phyloP scores from a whole-genome alignment of 1,140 invertebrate species.

The Papilio polytes region DNA sequence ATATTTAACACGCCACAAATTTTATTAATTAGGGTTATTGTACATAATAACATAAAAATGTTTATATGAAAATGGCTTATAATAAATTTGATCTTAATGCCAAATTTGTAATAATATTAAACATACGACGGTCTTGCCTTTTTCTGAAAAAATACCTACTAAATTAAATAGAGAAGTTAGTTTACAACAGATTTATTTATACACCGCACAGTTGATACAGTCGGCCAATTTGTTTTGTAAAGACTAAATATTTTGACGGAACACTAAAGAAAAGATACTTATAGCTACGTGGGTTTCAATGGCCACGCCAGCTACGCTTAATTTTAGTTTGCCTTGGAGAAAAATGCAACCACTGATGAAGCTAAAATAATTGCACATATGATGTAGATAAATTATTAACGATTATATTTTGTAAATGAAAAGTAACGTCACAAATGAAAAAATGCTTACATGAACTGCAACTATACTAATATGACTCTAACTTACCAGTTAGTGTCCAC shows the following conservation, averaged over 20 bases:
- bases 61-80: too few species aligned
- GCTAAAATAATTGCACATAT: conserved; percentile 8
- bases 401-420: too few species aligned
- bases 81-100: too few species aligned
- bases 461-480: too few species aligned
- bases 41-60: too few species aligned
- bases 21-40: too few species aligned
- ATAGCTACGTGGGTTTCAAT: conserved; percentile 1
- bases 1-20: too few species aligned
- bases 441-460: too few species aligned
- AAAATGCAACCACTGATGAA: background rate
- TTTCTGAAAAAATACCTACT: background rate
- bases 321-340: conserved; percentile 24
- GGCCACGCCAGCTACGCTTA: background rate
- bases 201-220: conserved; percentile 4
- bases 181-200: conserved; percentile 23
- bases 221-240: conserved; percentile 32
- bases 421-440: too few species aligned
- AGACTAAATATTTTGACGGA: conserved; percentile 45
- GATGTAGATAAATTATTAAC: too few species aligned
- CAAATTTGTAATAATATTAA: background rate
- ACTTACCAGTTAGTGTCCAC: too few species aligned
- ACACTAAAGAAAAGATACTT: conserved; percentile 29
- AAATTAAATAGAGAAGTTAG: background rate
- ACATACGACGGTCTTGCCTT: background rate